Conservation (phyloP, 1,140 invertebrate genomes). For the Drosophila kikkawai region DNA sequence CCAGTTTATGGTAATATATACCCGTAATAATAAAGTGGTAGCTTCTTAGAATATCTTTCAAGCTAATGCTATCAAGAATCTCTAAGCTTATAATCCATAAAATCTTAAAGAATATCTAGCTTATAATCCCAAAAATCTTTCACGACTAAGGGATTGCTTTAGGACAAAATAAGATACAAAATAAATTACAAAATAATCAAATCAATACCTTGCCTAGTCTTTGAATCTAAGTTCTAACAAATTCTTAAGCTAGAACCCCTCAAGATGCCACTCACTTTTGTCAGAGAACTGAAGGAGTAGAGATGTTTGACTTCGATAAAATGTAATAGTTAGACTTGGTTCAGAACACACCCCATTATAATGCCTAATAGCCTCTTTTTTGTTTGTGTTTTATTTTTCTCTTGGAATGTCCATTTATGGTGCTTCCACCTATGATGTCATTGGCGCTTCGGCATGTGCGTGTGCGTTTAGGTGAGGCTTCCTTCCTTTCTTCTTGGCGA, state of each 20-base stretch:
- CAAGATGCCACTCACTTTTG: background rate
- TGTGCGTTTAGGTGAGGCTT: slow-evolving; percentile 58
- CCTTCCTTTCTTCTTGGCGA: slow-evolving; percentile 43
- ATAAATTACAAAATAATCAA: background rate
- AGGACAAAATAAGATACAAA: no score
- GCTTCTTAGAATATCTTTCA: background rate
- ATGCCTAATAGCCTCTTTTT: background rate
- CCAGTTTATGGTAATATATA: no score
- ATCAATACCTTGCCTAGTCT: background rate
- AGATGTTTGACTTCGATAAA: slow-evolving; percentile 31
- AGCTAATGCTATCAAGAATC: background rate
- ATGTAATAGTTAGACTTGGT: slow-evolving; percentile 20
- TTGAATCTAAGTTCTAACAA: background rate
- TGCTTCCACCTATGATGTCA: slow-evolving; percentile 44
- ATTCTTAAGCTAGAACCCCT: background rate
- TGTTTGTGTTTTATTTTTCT: background rate
- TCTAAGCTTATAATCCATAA: background rate
- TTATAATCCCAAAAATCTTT: no score
- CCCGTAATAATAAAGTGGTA: background rate
- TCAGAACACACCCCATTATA: slow-evolving; percentile 28
- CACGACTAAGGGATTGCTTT: no score
- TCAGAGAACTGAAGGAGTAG: background rate
- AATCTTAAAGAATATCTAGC: no score
- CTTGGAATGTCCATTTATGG: slow-evolving; percentile 52
- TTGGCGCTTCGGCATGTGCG: slow-evolving; percentile 14